Evolutionary conservation across 2,888 invertebrate genomes (phyloP).

Genomic region (Thera britannica): DNA sequence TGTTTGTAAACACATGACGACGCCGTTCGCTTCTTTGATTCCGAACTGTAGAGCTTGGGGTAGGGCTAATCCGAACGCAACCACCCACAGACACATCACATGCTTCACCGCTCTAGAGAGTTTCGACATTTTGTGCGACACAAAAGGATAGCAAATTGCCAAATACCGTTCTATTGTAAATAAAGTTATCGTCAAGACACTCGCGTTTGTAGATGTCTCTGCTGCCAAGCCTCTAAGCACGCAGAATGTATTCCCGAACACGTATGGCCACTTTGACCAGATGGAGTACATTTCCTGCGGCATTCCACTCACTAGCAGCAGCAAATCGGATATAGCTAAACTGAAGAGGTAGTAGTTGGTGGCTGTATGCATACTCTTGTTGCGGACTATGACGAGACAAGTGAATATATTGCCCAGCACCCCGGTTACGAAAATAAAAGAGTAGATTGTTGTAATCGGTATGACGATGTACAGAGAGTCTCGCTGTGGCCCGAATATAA

Average conservation of each 20-base stretch:
- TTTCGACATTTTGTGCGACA: conserved; percentile 93
- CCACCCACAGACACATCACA: conserved; percentile 92
- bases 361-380: conserved; percentile 93
- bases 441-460: conserved; percentile 91
- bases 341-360: conserved; percentile 94
- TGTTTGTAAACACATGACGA: conserved; percentile 79
- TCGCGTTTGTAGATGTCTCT: conserved; percentile 92
- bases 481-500: conserved; percentile 73
- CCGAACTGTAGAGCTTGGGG: conserved; percentile 87
- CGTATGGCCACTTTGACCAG: conserved; percentile 91
- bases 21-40: conserved; percentile 66
- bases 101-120: conserved; percentile 92
- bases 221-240: conserved; percentile 90
- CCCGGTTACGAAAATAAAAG: conserved; percentile 91
- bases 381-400: conserved; percentile 92
- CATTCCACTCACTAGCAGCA: conserved; percentile 91
- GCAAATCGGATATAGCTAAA: conserved; percentile 92
- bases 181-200: conserved; percentile 91
- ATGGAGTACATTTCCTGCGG: conserved; percentile 93
- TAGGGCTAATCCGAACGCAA: conserved; percentile 89
- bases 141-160: conserved; percentile 86
- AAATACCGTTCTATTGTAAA: conserved; percentile 92
- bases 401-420: conserved; percentile 93
- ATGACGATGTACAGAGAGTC: conserved; percentile 87
- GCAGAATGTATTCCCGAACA: conserved; percentile 92